These are phyloP conservation scores for Bombylius discolor DNA, from an alignment of 2,888 invertebrate species.

Conservation along the genomic window DNA sequence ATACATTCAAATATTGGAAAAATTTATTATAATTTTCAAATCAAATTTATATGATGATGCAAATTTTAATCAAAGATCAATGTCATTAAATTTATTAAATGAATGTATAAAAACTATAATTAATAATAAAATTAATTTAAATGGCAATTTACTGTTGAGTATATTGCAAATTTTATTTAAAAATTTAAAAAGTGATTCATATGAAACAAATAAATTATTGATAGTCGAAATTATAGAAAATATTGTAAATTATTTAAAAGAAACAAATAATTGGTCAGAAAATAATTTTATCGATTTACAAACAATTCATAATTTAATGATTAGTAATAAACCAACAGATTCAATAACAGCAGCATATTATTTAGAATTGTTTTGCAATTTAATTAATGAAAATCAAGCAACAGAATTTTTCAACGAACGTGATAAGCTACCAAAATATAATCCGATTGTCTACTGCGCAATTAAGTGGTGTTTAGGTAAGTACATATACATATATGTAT, in stretches of 20 bases:
- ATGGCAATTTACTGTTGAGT: slow-evolving; percentile 28
- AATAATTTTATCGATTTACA: slow-evolving; percentile 3
- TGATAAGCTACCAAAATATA: slow-evolving; percentile 10
- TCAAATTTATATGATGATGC: slow-evolving; percentile 46
- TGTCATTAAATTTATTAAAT: slow-evolving; percentile 44
- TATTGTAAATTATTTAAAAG: slow-evolving; percentile 17
- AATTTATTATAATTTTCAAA: slow-evolving; percentile 38
- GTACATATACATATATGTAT: too few species aligned
- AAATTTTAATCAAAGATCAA: slow-evolving; percentile 47
- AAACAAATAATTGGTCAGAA: not conserved
- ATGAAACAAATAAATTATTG: slow-evolving; percentile 60
- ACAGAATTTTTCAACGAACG: not conserved
- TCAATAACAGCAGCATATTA: slow-evolving; percentile 63
- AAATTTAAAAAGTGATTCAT: slow-evolving; percentile 53
- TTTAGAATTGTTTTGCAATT: slow-evolving; percentile 35
- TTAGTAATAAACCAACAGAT: slow-evolving; percentile 60
- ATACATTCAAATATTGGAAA: not conserved
- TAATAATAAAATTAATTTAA: slow-evolving; percentile 33
- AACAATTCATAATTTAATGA: slow-evolving; percentile 38
- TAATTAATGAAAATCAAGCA: not conserved
- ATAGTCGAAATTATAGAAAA: slow-evolving; percentile 45
- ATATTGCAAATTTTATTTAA: slow-evolving; percentile 25
- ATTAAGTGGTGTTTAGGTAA: slow-evolving; percentile 23
- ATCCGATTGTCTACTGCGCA: slow-evolving; percentile 20
- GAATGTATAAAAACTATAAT: slow-evolving; percentile 24